Evolutionary conservation across 2,797 vertebrate species (phyloP).

Genomic region (Schizopygopsis pylzovi): DNA sequence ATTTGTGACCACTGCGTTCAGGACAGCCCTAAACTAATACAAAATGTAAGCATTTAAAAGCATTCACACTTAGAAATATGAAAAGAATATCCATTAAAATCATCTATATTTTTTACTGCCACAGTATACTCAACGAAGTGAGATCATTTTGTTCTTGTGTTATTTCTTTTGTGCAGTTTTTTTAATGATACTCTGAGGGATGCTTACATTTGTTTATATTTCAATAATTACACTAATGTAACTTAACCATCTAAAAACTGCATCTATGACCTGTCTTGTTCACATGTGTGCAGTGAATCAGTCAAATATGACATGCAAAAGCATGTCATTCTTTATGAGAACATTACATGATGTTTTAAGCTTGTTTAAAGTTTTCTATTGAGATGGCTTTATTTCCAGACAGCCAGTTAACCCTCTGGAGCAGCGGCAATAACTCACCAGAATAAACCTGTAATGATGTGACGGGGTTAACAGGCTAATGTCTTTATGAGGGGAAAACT

Average conservation of each 20-base stretch:
- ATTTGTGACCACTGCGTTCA: conserved; percentile 22
- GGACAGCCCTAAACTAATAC: conserved; percentile 1
- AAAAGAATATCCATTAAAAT: not conserved
- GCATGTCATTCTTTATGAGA: conserved; percentile 1
- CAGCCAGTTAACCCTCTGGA: conserved; percentile 32
- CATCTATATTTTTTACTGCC: not conserved
- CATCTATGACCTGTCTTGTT: conserved; percentile 21
- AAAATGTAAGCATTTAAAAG: conserved; percentile 26
- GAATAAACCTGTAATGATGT: conserved; percentile 34
- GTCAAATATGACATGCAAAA: not conserved
- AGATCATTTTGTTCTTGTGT: conserved; percentile 13
- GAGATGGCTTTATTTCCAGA: not conserved
- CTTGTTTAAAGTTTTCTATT: conserved; percentile 36
- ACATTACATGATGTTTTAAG: conserved; percentile 5
- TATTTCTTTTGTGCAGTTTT: conserved; percentile 19
- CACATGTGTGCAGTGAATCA: not conserved
- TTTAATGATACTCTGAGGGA: conserved; percentile 36
- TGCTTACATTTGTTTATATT: not conserved
- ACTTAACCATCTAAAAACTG: conserved; percentile 40
- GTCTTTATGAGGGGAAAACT: conserved; percentile 48
- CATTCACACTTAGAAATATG: conserved; percentile 35
- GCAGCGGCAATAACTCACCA: conserved; percentile 16
- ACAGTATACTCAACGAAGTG: not conserved
- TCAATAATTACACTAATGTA: conserved; percentile 7
- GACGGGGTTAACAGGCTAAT: conserved; percentile 46